Evolutionary conservation across 2,888 invertebrate genomes (phyloP), one percentile per base, ranked within the genome.

Genomic region (Leptopilina syphax): DNA sequence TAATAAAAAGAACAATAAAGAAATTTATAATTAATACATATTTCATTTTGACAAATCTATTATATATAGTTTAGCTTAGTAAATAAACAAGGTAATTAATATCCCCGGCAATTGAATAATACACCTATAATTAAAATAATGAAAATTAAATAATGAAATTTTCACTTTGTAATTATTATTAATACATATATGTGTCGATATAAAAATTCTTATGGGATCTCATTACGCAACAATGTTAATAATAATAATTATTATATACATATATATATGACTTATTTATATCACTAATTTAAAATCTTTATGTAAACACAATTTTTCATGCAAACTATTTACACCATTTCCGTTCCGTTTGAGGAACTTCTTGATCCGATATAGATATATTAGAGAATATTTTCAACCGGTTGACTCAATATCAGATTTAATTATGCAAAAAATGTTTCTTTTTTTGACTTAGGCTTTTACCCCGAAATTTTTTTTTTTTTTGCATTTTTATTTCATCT

Each of bases 391-490:
- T 10, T 24, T 63, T 8, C 8, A 12, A 70, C 54, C 50, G 54
- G 50, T 34, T 70, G 8, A 12, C 27, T 27, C 27, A 50, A 9
- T 54, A 54, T 54, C 54, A 7, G 54, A 54, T 13, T 70, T 70
- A 70, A 70, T 54, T 54, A 70, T 70, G 13, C 27, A 50, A 7
- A 34, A 34, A 80, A 80, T 77, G 77, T 67, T 79, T 76, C 68
- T 77, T 81, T 77, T 81, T 77, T 79, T 79, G 18, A 66, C 41
- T 27, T 67, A 68, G 77, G 60, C 66, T 50, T 70, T 24, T 54
- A 27, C 18, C 3, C 13, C 12, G 54, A 50, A 50, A 10, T 8
- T 50, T 68, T 54, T 70, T 70, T 68, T 70, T 9, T 24, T 34
- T 34, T 34, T 34, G 34, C 34, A 2, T 34, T 34, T 34, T 34